These are phyloP conservation scores for Melanostoma scalare DNA, from an alignment of 2,888 invertebrate genomes.

Conservation along the genomic window DNA sequence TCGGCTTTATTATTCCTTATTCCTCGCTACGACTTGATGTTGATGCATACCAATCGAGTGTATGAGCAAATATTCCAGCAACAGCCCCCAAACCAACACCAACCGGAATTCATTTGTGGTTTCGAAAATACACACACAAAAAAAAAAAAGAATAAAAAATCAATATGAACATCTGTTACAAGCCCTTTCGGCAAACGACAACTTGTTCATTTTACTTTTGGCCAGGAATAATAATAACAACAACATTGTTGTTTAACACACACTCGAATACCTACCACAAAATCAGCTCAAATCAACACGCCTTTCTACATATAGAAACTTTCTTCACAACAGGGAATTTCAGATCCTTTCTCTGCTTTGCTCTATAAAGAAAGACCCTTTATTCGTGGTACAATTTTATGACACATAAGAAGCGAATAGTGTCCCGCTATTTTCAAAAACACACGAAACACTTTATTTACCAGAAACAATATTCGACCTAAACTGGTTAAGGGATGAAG, in stretches of 20 bases:
- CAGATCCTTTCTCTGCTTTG: no score
- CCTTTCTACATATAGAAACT: background rate
- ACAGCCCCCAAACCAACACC: constrained; percentile 5
- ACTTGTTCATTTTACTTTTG: constrained; percentile 53
- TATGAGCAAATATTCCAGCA: constrained; percentile 12
- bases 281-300: constrained; percentile 22
- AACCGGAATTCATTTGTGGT: constrained; percentile 3
- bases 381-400: constrained; percentile 21
- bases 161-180: constrained; percentile 52
- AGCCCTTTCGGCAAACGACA: constrained; percentile 27
- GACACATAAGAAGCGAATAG: constrained; percentile 32
- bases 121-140: background rate
- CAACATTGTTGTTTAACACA: constrained; percentile 34
- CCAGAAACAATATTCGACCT: background rate
- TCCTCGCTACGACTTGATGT: constrained; percentile 19
- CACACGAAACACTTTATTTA: constrained; percentile 24
- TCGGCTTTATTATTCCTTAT: constrained; percentile 41
- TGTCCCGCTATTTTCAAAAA: constrained; percentile 55
- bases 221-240: constrained; percentile 57
- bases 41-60: constrained; percentile 39
- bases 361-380: background rate
- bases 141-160: constrained; percentile 30
- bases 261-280: constrained; percentile 44
- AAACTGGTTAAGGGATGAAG: constrained; percentile 1
- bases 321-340: background rate